These are phyloP conservation scores for Pangasius mekongensis DNA, from an alignment of 2,797 vertebrate genomes.

Conservation along the genomic window DNA sequence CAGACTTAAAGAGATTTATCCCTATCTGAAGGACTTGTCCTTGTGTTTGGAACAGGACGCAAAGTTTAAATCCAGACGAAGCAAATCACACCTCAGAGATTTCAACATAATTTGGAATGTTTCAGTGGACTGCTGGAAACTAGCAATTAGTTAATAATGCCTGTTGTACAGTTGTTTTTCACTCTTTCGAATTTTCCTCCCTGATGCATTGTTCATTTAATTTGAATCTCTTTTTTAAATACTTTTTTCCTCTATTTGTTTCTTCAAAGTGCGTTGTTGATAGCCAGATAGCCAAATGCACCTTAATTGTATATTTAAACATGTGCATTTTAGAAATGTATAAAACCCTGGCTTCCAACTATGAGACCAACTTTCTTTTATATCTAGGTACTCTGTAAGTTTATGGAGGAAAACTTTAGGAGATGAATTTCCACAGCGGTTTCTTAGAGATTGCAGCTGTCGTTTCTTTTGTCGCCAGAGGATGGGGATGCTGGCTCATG, in stretches of 20 bases:
- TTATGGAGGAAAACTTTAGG: too few species aligned
- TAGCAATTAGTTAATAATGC: neutral
- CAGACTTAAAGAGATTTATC: neutral
- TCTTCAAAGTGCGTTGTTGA: neutral
- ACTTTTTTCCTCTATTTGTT: neutral
- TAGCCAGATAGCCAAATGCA: neutral
- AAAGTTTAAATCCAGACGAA: neutral
- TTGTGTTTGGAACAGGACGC: neutral
- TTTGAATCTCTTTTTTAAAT: neutral
- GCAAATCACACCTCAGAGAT: neutral
- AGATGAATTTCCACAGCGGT: neutral
- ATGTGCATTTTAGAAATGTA: neutral
- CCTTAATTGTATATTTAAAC: neutral
- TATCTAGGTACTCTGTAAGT: neutral
- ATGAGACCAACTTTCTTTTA: neutral
- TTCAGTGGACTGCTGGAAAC: neutral
- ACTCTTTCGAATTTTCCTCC: neutral
- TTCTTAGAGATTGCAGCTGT: neutral
- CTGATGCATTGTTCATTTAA: neutral
- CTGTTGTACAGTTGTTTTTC: neutral
- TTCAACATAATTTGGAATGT: neutral
- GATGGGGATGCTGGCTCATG: conserved; percentile 19
- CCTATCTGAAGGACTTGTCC: neutral
- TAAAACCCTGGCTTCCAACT: neutral
- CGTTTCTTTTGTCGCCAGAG: conserved; percentile 17